Evolutionary conservation across 2,113 vertebrate species (phyloP).

Genomic region (Gobius niger): DNA sequence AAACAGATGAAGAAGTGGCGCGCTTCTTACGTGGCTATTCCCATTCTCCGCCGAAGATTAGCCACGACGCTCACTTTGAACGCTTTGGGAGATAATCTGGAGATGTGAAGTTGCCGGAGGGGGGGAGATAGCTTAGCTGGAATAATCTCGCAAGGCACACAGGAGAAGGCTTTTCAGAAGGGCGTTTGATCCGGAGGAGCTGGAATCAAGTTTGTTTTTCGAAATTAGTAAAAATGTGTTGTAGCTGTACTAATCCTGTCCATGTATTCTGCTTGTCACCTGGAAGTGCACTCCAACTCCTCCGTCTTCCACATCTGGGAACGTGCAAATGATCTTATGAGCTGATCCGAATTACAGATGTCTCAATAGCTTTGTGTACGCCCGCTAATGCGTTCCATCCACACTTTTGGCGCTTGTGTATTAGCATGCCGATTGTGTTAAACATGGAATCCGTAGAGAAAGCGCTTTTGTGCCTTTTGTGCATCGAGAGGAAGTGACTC

Average conservation of each 20-base stretch:
- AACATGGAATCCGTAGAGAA: conserved; percentile 16
- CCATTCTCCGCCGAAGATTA: conserved; percentile 30
- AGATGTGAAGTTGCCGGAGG: conserved; percentile 10
- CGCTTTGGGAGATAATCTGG: conserved; percentile 36
- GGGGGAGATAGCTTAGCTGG: conserved; percentile 11
- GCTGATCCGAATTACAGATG: conserved; percentile 22
- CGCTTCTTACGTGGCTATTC: conserved; percentile 14
- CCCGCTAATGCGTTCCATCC: conserved; percentile 21
- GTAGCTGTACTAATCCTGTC: not conserved
- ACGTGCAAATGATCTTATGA: conserved; percentile 16
- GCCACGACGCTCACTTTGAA: not conserved
- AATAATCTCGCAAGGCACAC: conserved; percentile 42
- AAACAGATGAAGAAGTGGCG: not conserved
- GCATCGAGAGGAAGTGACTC: conserved; percentile 11
- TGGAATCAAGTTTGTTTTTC: not conserved
- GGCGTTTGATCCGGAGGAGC: conserved; percentile 5
- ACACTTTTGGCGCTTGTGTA: conserved; percentile 19
- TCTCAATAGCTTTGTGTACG: conserved; percentile 12
- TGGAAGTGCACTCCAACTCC: not conserved
- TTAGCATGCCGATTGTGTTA: conserved; percentile 15
- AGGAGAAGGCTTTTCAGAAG: conserved; percentile 18
- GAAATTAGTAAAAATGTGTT: not conserved
- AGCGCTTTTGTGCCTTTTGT: conserved; percentile 15
- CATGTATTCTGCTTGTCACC: not conserved
- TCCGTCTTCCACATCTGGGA: not conserved